Evolutionary conservation across 1,140 invertebrate genomes (phyloP).

Genomic region (Cotesia glomerata): DNA sequence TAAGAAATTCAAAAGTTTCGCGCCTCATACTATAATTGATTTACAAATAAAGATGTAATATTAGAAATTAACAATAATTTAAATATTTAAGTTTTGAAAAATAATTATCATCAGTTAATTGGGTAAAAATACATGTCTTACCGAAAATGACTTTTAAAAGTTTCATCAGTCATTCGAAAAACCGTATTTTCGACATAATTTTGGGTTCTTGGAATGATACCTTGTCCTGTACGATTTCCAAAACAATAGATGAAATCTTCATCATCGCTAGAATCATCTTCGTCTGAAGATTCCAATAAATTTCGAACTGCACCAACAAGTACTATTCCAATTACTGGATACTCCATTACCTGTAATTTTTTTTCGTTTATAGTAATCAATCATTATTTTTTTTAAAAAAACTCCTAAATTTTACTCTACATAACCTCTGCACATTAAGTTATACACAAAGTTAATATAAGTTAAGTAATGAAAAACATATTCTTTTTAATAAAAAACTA

Average conservation of each 20-base stretch:
- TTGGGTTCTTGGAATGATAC: not conserved
- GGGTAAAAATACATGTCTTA: slow-evolving; percentile 1
- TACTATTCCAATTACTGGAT: not conserved
- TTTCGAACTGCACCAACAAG: slow-evolving; percentile 2
- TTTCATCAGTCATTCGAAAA: not conserved
- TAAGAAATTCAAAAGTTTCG: slow-evolving; percentile 9
- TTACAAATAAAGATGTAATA: too few species aligned
- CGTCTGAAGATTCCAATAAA: slow-evolving; percentile 1
- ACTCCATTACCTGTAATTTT: slow-evolving; percentile 1
- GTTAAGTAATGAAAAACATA: not conserved
- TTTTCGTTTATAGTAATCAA: not conserved
- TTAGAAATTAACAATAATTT: not conserved
- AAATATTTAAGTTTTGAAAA: not conserved
- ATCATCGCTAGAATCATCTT: slow-evolving; percentile 4
- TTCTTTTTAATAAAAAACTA: not conserved
- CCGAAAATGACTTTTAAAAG: slow-evolving; percentile 13
- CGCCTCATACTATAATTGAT: slow-evolving; percentile 6
- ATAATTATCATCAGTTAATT: not conserved
- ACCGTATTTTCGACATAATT: slow-evolving; percentile 8
- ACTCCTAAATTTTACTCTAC: not conserved
- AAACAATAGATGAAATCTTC: slow-evolving; percentile 6
- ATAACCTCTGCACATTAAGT: not conserved
- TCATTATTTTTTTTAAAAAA: not conserved
- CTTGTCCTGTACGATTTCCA: not conserved
- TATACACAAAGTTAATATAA: not conserved